Evolutionary conservation across 2,797 vertebrate genomes (phyloP), one percentile per base, ranked within the genome.

Genomic region (Telmatherina bonti): DNA sequence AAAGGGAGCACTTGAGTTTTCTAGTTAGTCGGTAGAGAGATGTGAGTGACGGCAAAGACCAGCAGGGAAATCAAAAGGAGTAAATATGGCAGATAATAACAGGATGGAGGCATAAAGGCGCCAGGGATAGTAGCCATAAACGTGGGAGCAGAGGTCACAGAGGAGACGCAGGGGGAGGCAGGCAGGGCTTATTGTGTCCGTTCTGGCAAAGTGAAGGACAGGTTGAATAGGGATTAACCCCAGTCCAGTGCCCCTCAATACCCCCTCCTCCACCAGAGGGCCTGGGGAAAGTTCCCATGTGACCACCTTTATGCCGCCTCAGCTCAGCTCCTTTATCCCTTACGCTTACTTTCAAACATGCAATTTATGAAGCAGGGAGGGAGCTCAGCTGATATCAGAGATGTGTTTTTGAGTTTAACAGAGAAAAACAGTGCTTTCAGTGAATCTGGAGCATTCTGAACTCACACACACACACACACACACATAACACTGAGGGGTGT

Each of bases 161-260:
- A 79, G 76, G 88, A 83, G 86, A 90, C 47, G 53, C 82, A 61
- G 87, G 74, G 84, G 85, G 85, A 84, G 82, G 81, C 74, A 12
- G 85, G 85, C 58, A 78, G 82, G 85, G 76, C 75, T 91, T 85
- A 92, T 94, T 94, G 92, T 94, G 82, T 67, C 74, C 57, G 2
- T 61, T 67, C 73, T 0, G 70, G 81, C 38, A 79, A 84, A 91
- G 88, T 88, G 92, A 92, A 92, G 90, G 90, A 91, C 33, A 1
- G 88, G 82, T 72, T 94, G 93, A 95, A 95, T 93, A 83, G 83
- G 92, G 92, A 94, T 94, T 95, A 95, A 93, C 91, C 92, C 87
- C 84, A 90, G 76, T 86, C 88, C 91, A 94, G 86, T 92, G 91
- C 79, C 84, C 91, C 85, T 93, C 90, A 94, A 95, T 94, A 75